A percentile compares a stretch with the other conserved stretches of the same genome.
Evolutionary conservation across 2,888 invertebrate genomes (phyloP).

Genomic region (Agapetus fuscipes): DNA sequence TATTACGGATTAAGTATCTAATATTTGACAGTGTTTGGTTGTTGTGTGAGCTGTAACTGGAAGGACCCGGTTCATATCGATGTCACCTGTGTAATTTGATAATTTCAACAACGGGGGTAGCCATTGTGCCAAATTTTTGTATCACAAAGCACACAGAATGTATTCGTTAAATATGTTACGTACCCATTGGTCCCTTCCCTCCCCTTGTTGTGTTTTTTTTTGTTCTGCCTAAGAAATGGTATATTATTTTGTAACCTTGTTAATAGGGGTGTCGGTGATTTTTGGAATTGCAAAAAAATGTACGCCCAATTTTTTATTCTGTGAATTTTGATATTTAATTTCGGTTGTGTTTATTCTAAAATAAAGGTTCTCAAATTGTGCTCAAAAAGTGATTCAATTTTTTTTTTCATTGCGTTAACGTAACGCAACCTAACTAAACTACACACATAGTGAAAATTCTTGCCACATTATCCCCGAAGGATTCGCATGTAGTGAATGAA

Average conservation of each 20-base stretch:
- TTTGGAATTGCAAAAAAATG: constrained; percentile 10
- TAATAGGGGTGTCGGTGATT: constrained; percentile 11
- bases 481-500: too few relatives aligned
- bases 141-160: neutral
- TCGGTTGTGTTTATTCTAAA: neutral
- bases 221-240: too few relatives aligned
- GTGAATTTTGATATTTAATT: neutral
- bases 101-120: neutral
- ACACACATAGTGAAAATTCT: too few relatives aligned
- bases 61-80: neutral
- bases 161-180: constrained; percentile 4
- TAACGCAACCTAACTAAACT: too few relatives aligned
- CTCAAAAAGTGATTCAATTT: too few relatives aligned
- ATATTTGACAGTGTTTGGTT: neutral
- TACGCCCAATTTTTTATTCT: neutral
- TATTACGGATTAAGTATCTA: neutral
- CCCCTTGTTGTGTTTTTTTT: too few relatives aligned
- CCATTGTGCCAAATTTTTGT: neutral
- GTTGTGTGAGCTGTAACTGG: too few relatives aligned
- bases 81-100: neutral
- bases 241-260: too few relatives aligned
- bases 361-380: constrained; percentile 4
- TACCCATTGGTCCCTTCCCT: too few relatives aligned
- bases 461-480: too few relatives aligned
- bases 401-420: too few relatives aligned